Evolutionary conservation across 1,140 invertebrate genomes (phyloP).

Genomic region (Diabrotica undecimpunctata): DNA sequence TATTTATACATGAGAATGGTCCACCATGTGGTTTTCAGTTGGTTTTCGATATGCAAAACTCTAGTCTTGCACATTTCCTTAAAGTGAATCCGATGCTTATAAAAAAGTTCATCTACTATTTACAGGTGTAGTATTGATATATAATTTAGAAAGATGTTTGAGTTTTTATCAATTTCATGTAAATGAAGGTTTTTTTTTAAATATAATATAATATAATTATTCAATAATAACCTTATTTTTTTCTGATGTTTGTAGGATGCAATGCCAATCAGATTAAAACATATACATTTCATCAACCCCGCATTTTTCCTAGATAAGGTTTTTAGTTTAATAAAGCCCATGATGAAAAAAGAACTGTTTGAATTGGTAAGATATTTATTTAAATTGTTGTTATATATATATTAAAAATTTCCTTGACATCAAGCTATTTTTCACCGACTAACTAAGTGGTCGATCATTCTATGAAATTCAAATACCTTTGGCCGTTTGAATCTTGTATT

Average conservation of each 20-base stretch:
- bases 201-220: too few relatives aligned
- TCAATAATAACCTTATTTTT: constrained; percentile 7
- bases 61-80: constrained; percentile 56
- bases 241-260: constrained; percentile 29
- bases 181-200: too few relatives aligned
- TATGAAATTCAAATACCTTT: too few relatives aligned
- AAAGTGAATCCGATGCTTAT: constrained; percentile 56
- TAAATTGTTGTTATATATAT: too few relatives aligned
- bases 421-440: too few relatives aligned
- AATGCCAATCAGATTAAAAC: constrained; percentile 58
- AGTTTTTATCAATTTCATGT: too few relatives aligned
- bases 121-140: constrained; percentile 51
- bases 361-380: constrained; percentile 45
- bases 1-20: constrained; percentile 52
- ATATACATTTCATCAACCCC: constrained; percentile 65
- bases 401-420: too few relatives aligned
- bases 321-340: constrained; percentile 62
- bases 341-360: constrained; percentile 64
- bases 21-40: constrained; percentile 54
- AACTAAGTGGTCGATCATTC: too few relatives aligned
- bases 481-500: too few relatives aligned
- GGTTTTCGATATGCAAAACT: constrained; percentile 58
- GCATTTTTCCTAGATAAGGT: constrained; percentile 65
- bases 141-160: too few relatives aligned
- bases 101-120: constrained; percentile 62